phyloP scores from a whole-genome alignment of 2,888 invertebrate genomes.

The Polia nebulosa region DNA sequence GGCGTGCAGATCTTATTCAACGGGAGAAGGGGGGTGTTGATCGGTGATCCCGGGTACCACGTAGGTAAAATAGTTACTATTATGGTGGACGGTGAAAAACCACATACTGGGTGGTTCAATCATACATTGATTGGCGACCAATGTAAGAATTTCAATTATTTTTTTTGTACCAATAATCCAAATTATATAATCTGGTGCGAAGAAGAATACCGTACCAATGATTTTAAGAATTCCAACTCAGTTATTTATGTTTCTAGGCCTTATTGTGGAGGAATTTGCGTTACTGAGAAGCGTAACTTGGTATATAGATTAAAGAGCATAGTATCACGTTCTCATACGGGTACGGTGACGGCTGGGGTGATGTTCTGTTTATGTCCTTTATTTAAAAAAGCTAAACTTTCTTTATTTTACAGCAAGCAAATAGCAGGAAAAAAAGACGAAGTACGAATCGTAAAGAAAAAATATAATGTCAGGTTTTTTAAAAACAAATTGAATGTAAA shows the following conservation, averaged over 20 bases:
- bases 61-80: constrained; percentile 96
- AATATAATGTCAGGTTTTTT: constrained; percentile 14
- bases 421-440: constrained; percentile 83
- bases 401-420: constrained; percentile 93
- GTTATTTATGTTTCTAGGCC: constrained; percentile 94
- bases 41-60: constrained; percentile 98
- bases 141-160: constrained; percentile 95
- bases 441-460: constrained; percentile 82
- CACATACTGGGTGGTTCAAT: constrained; percentile 97
- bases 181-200: constrained; percentile 96
- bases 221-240: constrained; percentile 70
- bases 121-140: constrained; percentile 94
- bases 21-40: constrained; percentile 94
- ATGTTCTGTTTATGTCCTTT: constrained; percentile 93
- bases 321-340: constrained; percentile 95
- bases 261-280: constrained; percentile 95
- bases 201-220: constrained; percentile 91
- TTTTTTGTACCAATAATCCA: constrained; percentile 92
- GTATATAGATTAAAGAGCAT: constrained; percentile 96
- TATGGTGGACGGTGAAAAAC: constrained; percentile 95
- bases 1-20: constrained; percentile 93
- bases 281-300: constrained; percentile 96
- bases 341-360: constrained; percentile 95
- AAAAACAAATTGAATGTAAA: background rate
- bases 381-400: constrained; percentile 91